Evolutionary conservation across 1,140 invertebrate species (phyloP).

Genomic region (Hesperophylax magnus): DNA sequence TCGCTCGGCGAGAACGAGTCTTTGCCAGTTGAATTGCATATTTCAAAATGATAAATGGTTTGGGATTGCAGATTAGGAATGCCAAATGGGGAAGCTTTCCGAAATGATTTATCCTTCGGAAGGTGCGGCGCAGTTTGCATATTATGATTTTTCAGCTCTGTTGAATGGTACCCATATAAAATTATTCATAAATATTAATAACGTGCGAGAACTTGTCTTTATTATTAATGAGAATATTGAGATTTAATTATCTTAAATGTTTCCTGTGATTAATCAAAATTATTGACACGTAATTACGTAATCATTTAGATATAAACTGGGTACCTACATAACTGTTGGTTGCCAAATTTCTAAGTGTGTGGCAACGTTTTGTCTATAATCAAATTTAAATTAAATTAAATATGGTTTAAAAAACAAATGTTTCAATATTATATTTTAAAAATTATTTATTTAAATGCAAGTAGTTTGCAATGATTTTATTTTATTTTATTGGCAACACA

Average conservation of each 20-base stretch:
- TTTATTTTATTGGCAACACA: no score
- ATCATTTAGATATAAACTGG: no score
- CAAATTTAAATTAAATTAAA: no score
- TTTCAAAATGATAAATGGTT: conserved; percentile 5
- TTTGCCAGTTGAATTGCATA: conserved; percentile 2
- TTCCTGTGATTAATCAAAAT: not conserved
- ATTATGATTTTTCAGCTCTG: not conserved
- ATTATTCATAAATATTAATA: not conserved
- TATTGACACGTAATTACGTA: not conserved
- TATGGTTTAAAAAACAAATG: no score
- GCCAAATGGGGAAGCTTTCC: conserved; percentile 3
- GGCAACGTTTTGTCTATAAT: no score
- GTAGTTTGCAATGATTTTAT: no score
- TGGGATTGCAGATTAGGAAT: conserved; percentile 4
- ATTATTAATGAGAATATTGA: not conserved
- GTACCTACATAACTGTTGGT: no score
- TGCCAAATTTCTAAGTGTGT: no score
- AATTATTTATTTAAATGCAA: no score
- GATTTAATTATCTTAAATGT: not conserved
- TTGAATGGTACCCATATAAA: not conserved
- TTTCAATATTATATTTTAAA: no score
- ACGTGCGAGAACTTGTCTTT: not conserved
- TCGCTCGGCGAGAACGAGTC: not conserved
- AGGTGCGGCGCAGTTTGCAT: conserved; percentile 18
- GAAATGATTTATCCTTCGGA: conserved; percentile 7